Evolutionary conservation across 2,797 vertebrate species (phyloP).

Genomic region (Tauraco hartlaubi): DNA sequence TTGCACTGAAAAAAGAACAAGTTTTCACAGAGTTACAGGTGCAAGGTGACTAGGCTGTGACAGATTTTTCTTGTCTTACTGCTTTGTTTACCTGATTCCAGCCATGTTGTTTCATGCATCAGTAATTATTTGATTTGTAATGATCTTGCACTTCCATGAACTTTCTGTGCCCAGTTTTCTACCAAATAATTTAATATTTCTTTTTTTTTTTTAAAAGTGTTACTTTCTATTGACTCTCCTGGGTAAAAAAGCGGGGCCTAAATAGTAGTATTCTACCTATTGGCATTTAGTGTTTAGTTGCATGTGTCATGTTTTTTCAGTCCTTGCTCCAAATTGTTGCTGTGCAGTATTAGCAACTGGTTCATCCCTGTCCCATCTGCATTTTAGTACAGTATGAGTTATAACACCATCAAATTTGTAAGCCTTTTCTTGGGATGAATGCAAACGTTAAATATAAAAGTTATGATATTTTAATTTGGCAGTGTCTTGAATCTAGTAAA

Average conservation of each 20-base stretch:
- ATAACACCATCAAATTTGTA: neutral
- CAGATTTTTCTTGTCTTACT: neutral
- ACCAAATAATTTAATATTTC: neutral
- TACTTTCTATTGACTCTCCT: neutral
- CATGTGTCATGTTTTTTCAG: neutral
- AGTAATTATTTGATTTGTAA: neutral
- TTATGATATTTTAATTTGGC: neutral
- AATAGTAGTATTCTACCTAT: neutral
- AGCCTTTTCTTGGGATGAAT: neutral
- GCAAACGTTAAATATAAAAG: neutral
- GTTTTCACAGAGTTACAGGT: neutral
- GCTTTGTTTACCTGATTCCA: neutral
- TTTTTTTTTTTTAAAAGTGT: too few relatives aligned
- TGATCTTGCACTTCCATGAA: neutral
- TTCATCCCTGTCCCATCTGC: neutral
- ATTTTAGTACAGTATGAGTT: neutral
- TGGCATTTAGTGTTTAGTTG: neutral
- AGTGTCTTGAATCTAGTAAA: neutral
- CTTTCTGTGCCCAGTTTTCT: neutral
- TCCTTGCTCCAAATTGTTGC: neutral
- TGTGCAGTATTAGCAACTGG: neutral
- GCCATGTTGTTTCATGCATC: neutral
- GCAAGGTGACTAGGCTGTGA: neutral
- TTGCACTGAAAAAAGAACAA: neutral
- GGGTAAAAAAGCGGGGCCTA: neutral